Base-by-base conservation (phyloP, 2,888 invertebrate species). In the Dichetophora obliterata region DNA sequence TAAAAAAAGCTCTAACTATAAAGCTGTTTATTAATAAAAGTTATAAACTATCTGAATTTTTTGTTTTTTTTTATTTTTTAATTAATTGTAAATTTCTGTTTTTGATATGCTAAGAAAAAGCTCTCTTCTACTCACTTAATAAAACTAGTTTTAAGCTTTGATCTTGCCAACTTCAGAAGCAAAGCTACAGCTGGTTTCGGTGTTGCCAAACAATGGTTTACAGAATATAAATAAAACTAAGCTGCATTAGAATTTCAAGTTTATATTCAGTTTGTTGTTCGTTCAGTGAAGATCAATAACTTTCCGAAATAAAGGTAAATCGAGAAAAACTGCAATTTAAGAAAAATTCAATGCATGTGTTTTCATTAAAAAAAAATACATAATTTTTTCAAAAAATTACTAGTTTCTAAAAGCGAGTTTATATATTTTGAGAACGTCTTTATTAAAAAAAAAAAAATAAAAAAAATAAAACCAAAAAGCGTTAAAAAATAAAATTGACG, bases 221-320 rank as follows among this genome's bases (percentile, higher is more conserved):
- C 77, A 74, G 70, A 73, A 81, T 85, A 85, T 85, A 85, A 85
- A 85, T 81, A 83, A 74, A 75, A 78, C 76, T 78, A 68, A 75
- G 78, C 75, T 75, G 79, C 63, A 77, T 80, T 80, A 85, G 85
- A 85, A 85, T 84, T 84, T 84, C 81, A 77, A 82, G 84, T 78
- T 85, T 81, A 85, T 83, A 85, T 81, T 61, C 79, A 83, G 81
- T 85, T 82, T 82, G 82, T 81, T 77, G 19, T 61, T 75, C 63
- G 76, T 65, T 65, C 63, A 37, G 70, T 63, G 54, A 22, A 70
- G 74, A 70, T 70, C 63, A 27, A 8, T 37, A n/a, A 24, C 22
- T 22, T 57, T 34, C 48, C 19, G 34, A 34, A 27, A 22, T 69
- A 48, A 69, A 69, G 24, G 69, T 22, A 70, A 54, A 54, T 31